Percentiles rank a stretch among this genome's conserved stretches.
Conservation (phyloP, 2,888 invertebrate genomes). For the Steinernema carpocapsae region DNA sequence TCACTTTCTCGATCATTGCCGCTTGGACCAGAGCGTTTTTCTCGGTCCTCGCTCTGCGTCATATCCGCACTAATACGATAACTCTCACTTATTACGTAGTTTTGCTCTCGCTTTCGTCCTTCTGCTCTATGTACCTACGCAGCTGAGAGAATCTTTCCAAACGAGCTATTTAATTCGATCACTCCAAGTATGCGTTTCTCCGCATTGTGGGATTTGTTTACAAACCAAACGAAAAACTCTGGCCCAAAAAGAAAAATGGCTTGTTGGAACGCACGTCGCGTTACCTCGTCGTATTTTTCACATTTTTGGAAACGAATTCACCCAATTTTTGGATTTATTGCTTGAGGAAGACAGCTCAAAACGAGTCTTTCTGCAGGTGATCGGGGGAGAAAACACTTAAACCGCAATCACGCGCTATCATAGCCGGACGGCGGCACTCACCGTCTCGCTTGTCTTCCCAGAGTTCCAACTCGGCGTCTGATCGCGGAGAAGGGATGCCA, state of each 20-base stretch:
- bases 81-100: background rate
- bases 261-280: too few species aligned
- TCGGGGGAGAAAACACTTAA: too few species aligned
- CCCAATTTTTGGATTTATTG: too few species aligned
- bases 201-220: too few species aligned
- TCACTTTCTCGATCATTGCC: conserved; percentile 26
- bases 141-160: background rate
- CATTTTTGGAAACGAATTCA: too few species aligned
- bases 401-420: too few species aligned
- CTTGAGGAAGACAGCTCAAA: too few species aligned
- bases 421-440: background rate
- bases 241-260: too few species aligned
- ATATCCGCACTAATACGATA: conserved; percentile 25
- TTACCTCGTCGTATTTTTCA: too few species aligned
- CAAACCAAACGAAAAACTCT: too few species aligned
- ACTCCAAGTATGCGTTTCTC: background rate
- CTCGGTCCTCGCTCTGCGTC: conserved; percentile 8
- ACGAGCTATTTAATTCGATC: conserved; percentile 1
- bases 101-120: background rate
- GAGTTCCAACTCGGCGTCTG: background rate
- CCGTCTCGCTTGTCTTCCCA: conserved; percentile 4
- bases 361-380: too few species aligned
- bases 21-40: conserved; percentile 15
- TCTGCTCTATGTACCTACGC: background rate
- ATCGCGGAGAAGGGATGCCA: background rate